These are phyloP conservation scores for Xiphorhynchus elegans DNA, from an alignment of 2,113 vertebrate species.

Conservation along the genomic window DNA sequence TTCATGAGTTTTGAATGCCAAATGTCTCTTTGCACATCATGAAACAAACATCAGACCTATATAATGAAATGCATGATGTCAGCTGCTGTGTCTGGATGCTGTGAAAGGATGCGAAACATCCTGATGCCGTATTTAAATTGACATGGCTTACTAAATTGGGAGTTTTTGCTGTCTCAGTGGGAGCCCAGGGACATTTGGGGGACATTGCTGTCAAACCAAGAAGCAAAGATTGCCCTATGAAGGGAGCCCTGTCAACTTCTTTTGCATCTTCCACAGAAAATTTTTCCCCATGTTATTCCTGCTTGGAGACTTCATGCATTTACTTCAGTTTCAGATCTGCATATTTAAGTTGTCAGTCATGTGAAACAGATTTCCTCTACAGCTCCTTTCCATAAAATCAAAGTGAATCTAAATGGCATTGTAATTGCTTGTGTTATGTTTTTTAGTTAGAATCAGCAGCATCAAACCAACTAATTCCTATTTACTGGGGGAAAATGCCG, in stretches of 20 bases:
- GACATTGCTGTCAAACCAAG: slow-evolving; percentile 47
- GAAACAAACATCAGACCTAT: slow-evolving; percentile 29
- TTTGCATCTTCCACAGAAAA: neutral
- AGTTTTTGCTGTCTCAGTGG: slow-evolving; percentile 35
- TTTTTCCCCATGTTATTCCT: neutral
- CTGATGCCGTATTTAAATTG: slow-evolving; percentile 53
- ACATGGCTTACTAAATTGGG: slow-evolving; percentile 60
- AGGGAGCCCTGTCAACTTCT: slow-evolving; percentile 33
- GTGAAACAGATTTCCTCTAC: neutral
- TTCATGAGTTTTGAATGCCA: slow-evolving; percentile 15
- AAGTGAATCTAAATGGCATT: neutral
- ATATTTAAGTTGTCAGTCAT: neutral
- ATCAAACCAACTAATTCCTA: neutral
- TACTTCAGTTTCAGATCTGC: neutral
- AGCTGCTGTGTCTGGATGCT: slow-evolving; percentile 44
- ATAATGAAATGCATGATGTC: slow-evolving; percentile 52
- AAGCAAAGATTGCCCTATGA: neutral
- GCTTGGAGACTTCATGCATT: neutral
- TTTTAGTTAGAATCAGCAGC: neutral
- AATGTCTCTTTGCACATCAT: neutral
- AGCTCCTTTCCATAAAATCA: neutral
- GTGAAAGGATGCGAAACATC: slow-evolving; percentile 35
- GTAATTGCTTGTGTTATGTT: neutral
- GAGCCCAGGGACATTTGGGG: slow-evolving; percentile 19
- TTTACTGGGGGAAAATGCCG: neutral